Evolutionary conservation across 1,140 invertebrate genomes (phyloP), one percentile per base, ranked within the genome.

Genomic region (Camponotus pennsylvanicus): DNA sequence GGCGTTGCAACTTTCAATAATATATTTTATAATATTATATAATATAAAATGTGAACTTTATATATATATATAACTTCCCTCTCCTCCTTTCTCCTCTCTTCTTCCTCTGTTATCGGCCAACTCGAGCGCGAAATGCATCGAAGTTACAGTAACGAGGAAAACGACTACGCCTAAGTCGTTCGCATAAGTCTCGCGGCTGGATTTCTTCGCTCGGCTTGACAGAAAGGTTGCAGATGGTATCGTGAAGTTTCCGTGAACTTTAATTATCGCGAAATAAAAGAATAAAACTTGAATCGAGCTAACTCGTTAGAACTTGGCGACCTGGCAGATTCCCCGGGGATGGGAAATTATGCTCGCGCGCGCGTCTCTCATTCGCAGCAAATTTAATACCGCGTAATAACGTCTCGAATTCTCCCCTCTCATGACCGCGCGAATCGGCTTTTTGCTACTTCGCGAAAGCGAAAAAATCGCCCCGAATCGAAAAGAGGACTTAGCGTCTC

Each of bases 251-350:
- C 84, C 49, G 49, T 63, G 84, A 80, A 80, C 84, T 80, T 86
- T 86, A 83, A 79, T 80, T 86, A 79, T 86, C 49, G 64, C 75
- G 7, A 83, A 83, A 75, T 75, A 75, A 83, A 75, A 75, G 79
- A 73, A 83, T 75, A 34, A 49, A 75, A 75, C 69, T 73, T 52
- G 15, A 52, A 15, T 83, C 3, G 67, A 15, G 37, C 59, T 32
- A 83, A 83, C 79, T 83, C 69, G 52, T 83, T 83, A 75, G 79
- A 75, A 83, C 37, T 83, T 75, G 55, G 55, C 27, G 78, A 82
- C 37, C 21, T 52, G 15, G 42, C 49, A 75, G 57, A 75, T 59
- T 71, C 67, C 9, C 37, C 21, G 37, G 11, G 52, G 52, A 73
- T 73, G 69, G 49, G 61, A 75, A 83, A 83, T 83, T 83, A 83